Conservation (phyloP, 35 echinoderm and acorn worm genomes). For the Eucidaris tribuloides region DNA sequence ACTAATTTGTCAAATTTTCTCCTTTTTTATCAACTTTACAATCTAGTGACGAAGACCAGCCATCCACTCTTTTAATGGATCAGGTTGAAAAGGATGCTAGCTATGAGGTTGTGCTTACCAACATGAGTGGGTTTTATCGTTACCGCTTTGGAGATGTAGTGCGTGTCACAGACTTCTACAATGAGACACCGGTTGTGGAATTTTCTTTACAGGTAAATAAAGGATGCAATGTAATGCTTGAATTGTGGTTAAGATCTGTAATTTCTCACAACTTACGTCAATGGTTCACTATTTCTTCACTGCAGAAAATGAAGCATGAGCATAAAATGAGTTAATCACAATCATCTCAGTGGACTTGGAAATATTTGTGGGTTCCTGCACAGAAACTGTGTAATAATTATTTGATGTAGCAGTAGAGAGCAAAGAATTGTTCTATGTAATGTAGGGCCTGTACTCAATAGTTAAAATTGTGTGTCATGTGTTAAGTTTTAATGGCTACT, state of each 20-base stretch:
- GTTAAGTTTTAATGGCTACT: no score
- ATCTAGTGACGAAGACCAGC: conserved; percentile 91
- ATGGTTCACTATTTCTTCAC: neutral
- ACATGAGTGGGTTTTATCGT: conserved; percentile 81
- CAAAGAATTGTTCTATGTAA: no score
- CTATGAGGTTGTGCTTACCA: conserved; percentile 90
- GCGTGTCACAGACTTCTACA: conserved; percentile 71
- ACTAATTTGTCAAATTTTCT: no score
- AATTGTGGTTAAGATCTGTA: no score
- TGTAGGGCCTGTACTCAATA: no score
- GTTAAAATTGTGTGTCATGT: no score
- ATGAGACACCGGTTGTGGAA: conserved; percentile 85
- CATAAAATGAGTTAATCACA: no score
- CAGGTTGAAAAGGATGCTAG: conserved; percentile 60
- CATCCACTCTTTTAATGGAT: conserved; percentile 70
- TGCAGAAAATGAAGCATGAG: neutral
- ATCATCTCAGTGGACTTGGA: no score
- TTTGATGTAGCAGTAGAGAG: neutral
- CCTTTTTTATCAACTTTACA: no score
- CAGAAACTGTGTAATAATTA: neutral
- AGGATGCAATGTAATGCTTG: neutral
- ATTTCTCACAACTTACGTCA: neutral
- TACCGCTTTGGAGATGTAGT: conserved; percentile 94
- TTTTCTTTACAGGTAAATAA: conserved; percentile 82
- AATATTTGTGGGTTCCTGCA: neutral